phyloP scores from a whole-genome alignment of 2,888 invertebrate species.

The Terebella lapidaria region DNA sequence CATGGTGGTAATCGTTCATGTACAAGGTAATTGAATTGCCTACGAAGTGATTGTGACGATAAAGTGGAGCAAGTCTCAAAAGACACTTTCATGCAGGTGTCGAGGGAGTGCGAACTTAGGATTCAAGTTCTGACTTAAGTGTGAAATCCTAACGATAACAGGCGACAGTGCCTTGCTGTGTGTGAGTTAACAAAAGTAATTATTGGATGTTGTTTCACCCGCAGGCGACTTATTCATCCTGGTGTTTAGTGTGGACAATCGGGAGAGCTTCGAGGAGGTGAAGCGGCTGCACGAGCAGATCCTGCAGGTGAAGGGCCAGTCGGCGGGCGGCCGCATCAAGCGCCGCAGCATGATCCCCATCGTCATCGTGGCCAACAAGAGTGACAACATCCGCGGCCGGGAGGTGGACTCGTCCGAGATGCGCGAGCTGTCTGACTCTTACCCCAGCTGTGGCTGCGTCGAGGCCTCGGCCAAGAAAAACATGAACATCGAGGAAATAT shows the following conservation, averaged over 20 bases:
- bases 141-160: no score
- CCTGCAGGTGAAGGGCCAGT: conserved; percentile 36
- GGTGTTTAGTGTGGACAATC: conserved; percentile 44
- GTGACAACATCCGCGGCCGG: conserved; percentile 55
- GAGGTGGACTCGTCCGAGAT: conserved; percentile 10
- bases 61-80: no score
- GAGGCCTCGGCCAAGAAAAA: conserved; percentile 66
- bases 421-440: not conserved
- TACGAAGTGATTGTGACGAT: no score
- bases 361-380: conserved; percentile 82
- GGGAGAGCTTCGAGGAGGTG: conserved; percentile 48
- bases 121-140: no score
- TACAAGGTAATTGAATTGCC: no score
- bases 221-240: conserved; percentile 59
- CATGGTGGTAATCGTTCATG: no score
- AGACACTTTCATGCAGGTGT: no score
- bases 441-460: conserved; percentile 9
- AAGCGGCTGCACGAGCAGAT: conserved; percentile 45
- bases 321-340: not conserved
- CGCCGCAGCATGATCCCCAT: conserved; percentile 59
- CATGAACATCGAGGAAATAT: conserved; percentile 75
- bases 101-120: no score
- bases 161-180: no score
- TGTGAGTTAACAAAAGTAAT: no score
- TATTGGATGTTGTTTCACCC: not conserved